phyloP scores from a whole-genome alignment of 2,888 invertebrate genomes.

The Pediacus dermestoides region DNA sequence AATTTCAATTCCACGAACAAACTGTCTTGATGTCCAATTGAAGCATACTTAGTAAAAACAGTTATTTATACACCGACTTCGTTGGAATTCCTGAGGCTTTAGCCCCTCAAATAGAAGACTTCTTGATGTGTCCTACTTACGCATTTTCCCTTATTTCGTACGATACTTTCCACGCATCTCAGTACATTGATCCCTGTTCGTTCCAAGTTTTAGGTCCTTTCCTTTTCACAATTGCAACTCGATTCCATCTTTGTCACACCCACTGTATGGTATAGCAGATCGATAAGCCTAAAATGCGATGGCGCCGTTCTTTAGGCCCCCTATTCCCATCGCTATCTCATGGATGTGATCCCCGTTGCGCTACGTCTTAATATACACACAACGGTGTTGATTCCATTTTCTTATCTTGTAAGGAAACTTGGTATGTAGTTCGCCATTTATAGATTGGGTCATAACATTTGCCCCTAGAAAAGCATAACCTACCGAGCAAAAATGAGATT shows the following conservation, averaged over 20 bases:
- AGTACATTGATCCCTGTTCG: slow-evolving; percentile 7
- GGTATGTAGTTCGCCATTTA: slow-evolving; percentile 5
- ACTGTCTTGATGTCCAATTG: no score
- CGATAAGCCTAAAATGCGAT: slow-evolving; percentile 20
- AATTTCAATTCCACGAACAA: no score
- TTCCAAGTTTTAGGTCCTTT: slow-evolving; percentile 7
- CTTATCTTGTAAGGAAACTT: slow-evolving; percentile 7
- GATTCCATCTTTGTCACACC: slow-evolving; percentile 6
- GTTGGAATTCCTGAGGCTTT: no score
- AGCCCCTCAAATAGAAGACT: no score
- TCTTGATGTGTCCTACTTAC: no score
- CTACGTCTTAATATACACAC: slow-evolving; percentile 7
- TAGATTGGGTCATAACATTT: no score
- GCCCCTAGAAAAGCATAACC: background rate
- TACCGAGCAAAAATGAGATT: no score
- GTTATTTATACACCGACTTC: no score
- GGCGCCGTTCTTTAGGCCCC: slow-evolving; percentile 13
- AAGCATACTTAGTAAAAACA: no score
- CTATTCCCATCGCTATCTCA: slow-evolving; percentile 2
- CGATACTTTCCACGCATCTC: slow-evolving; percentile 17
- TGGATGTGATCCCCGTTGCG: slow-evolving; percentile 3
- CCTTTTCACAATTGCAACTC: background rate
- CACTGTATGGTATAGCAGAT: slow-evolving; percentile 8
- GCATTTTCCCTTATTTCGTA: slow-evolving; percentile 11
- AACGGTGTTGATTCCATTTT: slow-evolving; percentile 10